Percentiles rank a stretch among this genome's conserved stretches.
Evolutionary conservation across 1,140 invertebrate genomes (phyloP).

Genomic region (Cryptotermes secundus): DNA sequence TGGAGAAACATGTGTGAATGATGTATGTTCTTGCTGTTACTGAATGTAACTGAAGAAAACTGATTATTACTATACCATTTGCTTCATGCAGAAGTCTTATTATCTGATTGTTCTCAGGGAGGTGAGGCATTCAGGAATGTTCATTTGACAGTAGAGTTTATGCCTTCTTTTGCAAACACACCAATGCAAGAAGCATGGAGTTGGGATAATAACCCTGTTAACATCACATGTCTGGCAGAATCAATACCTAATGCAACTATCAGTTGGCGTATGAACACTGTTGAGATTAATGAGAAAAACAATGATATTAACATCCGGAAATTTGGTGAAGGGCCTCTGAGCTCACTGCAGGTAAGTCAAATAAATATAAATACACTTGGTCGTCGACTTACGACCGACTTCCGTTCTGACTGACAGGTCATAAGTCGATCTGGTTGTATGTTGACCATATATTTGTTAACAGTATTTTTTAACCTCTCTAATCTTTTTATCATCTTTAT

Average conservation of each 20-base stretch:
- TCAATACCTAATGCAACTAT: conserved; percentile 92
- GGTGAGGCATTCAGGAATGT: conserved; percentile 71
- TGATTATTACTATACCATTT: too few species aligned
- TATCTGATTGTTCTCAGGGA: conserved; percentile 48
- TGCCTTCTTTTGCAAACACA: conserved; percentile 68
- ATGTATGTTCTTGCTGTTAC: too few species aligned
- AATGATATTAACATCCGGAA: conserved; percentile 57
- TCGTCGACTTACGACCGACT: too few species aligned
- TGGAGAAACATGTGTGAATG: too few species aligned
- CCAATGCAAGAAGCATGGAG: conserved; percentile 72
- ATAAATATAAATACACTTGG: too few species aligned
- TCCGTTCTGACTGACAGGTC: too few species aligned
- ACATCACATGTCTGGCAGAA: conserved; percentile 84
- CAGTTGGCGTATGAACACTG: conserved; percentile 65
- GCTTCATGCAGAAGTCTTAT: too few species aligned
- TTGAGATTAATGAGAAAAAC: conserved; percentile 44
- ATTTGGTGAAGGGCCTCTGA: conserved; percentile 65
- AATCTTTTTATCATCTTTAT: too few species aligned
- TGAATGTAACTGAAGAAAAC: too few species aligned
- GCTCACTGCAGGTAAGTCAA: conserved; percentile 57
- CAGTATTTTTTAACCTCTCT: too few species aligned
- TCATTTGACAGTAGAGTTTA: conserved; percentile 81
- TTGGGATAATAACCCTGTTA: conserved; percentile 77
- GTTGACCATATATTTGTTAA: too few species aligned
- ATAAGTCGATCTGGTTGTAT: too few species aligned